phyloP scores from a whole-genome alignment of 2,113 vertebrate species.

The Colaptes auratus region DNA sequence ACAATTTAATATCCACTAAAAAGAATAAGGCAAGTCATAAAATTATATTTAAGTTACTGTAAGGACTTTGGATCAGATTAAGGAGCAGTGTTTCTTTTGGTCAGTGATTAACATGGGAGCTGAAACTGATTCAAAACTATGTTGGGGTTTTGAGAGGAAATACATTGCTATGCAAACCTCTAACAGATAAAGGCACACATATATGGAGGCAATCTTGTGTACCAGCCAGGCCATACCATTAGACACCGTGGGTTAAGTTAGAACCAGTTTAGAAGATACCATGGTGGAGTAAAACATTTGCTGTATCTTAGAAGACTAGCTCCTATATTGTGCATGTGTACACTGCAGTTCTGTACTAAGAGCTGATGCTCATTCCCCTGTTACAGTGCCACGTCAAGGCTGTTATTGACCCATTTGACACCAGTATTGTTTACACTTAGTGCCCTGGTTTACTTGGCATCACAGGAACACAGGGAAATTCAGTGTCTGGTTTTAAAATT shows the following conservation, averaged over 20 bases:
- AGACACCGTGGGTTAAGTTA: not conserved
- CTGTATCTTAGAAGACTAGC: not conserved
- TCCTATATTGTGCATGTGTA: rapidly evolving
- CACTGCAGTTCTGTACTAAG: too few relatives aligned
- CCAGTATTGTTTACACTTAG: too few relatives aligned
- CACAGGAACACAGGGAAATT: rapidly evolving
- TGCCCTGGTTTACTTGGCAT: not conserved
- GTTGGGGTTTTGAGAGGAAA: not conserved
- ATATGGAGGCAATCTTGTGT: not conserved
- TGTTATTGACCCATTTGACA: not conserved
- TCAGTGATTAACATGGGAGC: not conserved
- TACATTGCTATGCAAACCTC: not conserved
- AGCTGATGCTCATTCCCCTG: rapidly evolving
- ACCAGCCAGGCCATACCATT: not conserved
- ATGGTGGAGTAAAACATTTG: not conserved
- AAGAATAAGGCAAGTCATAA: not conserved
- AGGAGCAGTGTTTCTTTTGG: not conserved
- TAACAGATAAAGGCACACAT: not conserved
- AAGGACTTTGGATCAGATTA: not conserved
- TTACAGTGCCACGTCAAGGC: not conserved
- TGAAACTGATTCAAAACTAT: not conserved
- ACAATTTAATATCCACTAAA: not conserved
- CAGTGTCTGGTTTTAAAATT: not conserved
- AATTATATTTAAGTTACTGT: not conserved
- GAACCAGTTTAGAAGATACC: not conserved